Conservation (phyloP, 2,797 vertebrate genomes). For the Acipenser oxyrinchus region DNA sequence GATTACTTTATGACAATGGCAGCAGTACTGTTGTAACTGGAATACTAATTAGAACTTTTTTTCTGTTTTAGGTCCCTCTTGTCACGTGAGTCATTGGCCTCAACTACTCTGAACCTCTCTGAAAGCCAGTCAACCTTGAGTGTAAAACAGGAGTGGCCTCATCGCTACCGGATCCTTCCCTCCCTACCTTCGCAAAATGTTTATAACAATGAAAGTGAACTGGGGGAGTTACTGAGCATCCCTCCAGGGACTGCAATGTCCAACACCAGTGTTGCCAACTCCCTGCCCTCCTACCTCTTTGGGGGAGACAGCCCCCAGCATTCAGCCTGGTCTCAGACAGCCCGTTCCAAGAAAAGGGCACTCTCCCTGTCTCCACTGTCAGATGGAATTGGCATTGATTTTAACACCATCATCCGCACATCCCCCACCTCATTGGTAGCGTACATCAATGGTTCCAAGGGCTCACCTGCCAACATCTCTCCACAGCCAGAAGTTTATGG, state of each 20-base stretch:
- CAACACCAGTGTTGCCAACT: conserved; percentile 55
- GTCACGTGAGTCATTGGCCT: conserved; percentile 75
- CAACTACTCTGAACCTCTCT: conserved; percentile 73
- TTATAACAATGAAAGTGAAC: conserved; percentile 58
- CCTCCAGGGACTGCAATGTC: conserved; percentile 61
- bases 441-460: conserved; percentile 80
- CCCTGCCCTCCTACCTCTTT: conserved; percentile 74
- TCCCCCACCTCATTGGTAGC: conserved; percentile 89
- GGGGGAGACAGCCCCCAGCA: conserved; percentile 66
- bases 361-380: conserved; percentile 81
- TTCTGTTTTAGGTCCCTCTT: conserved; percentile 70
- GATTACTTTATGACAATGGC: not conserved
- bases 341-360: conserved; percentile 73
- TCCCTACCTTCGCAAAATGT: conserved; percentile 52
- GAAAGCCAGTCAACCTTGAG: conserved; percentile 75
- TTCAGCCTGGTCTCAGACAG: conserved; percentile 45
- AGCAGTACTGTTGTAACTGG: too few relatives aligned
- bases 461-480: conserved; percentile 65
- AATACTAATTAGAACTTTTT: not conserved
- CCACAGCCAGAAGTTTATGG: conserved; percentile 85
- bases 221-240: conserved; percentile 54
- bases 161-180: conserved; percentile 69
- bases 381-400: conserved; percentile 80
- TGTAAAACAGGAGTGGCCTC: conserved; percentile 77
- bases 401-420: conserved; percentile 87